These are phyloP conservation scores for Oxystoma pomonae DNA, from an alignment of 2,888 invertebrate species.

Conservation along the genomic window DNA sequence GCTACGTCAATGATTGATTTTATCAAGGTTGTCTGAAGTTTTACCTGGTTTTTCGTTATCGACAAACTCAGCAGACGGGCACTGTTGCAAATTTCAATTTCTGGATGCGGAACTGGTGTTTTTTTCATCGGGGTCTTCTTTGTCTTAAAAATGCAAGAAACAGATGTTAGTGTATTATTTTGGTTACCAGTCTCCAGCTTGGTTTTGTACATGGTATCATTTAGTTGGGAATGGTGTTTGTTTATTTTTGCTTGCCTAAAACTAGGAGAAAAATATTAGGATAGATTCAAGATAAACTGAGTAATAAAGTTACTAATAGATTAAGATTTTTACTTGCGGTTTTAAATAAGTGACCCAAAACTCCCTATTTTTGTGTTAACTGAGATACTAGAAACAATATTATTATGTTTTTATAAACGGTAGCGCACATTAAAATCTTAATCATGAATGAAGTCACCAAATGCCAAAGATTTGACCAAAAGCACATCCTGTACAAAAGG, in stretches of 20 bases:
- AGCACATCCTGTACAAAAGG: too few relatives aligned
- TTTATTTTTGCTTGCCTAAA: conserved; percentile 44
- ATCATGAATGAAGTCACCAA: too few relatives aligned
- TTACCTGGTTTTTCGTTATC: conserved; percentile 19
- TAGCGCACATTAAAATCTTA: too few relatives aligned
- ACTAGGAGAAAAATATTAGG: conserved; percentile 84
- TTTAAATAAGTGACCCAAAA: too few relatives aligned
- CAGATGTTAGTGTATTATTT: conserved; percentile 22
- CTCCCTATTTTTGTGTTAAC: too few relatives aligned
- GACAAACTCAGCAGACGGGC: conserved; percentile 19
- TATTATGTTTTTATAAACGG: too few relatives aligned
- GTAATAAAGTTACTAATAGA: neutral
- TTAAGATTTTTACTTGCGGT: too few relatives aligned
- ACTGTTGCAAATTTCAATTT: conserved; percentile 16
- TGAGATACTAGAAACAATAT: too few relatives aligned
- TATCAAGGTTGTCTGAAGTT: conserved; percentile 19
- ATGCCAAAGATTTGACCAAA: too few relatives aligned
- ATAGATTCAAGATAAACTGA: conserved; percentile 60
- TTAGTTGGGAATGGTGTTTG: conserved; percentile 46
- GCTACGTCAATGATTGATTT: conserved; percentile 20
- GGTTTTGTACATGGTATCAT: conserved; percentile 68
- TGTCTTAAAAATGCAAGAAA: conserved; percentile 49
- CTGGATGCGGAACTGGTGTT: conserved; percentile 55
- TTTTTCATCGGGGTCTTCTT: conserved; percentile 60
- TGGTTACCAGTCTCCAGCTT: conserved; percentile 43